Evolutionary conservation across 2,888 invertebrate genomes (phyloP).

Genomic region (Alviniconcha strummeri): DNA sequence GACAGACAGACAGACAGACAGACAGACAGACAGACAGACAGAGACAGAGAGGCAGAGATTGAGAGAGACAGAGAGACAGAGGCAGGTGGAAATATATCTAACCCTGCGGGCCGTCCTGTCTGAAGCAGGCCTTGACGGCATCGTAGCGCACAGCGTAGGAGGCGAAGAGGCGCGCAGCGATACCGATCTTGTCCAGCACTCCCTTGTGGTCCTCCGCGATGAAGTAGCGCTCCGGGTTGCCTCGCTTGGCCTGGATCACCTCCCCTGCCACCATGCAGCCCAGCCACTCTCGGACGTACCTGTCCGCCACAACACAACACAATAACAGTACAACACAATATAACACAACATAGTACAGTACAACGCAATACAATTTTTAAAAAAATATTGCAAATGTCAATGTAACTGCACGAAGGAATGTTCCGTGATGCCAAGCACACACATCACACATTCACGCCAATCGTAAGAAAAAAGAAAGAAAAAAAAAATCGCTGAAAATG

Average conservation of each 20-base stretch:
- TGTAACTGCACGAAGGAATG: too few relatives aligned
- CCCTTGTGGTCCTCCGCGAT: constrained; percentile 32
- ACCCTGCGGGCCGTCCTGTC: constrained; percentile 33
- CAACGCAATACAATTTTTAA: too few relatives aligned
- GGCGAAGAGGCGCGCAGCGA: constrained; percentile 32
- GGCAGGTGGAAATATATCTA: background rate
- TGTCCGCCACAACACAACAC: background rate
- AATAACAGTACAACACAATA: too few relatives aligned
- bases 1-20: too few relatives aligned
- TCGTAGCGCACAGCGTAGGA: constrained; percentile 35
- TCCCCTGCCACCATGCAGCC: constrained; percentile 37
- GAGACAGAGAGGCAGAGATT: too few relatives aligned
- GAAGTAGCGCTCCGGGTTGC: constrained; percentile 27
- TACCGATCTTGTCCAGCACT: constrained; percentile 24
- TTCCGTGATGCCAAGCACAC: too few relatives aligned
- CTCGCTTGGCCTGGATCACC: constrained; percentile 29
- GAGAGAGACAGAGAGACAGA: too few relatives aligned
- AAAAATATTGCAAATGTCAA: too few relatives aligned
- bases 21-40: too few relatives aligned
- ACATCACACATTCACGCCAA: too few relatives aligned
- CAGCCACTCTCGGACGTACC: constrained; percentile 37
- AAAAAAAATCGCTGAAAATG: too few relatives aligned
- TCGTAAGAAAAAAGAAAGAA: too few relatives aligned
- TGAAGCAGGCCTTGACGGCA: constrained; percentile 36
- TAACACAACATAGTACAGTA: background rate